phyloP scores from a whole-genome alignment of 2,113 vertebrate species.

The Larimichthys crocea region DNA sequence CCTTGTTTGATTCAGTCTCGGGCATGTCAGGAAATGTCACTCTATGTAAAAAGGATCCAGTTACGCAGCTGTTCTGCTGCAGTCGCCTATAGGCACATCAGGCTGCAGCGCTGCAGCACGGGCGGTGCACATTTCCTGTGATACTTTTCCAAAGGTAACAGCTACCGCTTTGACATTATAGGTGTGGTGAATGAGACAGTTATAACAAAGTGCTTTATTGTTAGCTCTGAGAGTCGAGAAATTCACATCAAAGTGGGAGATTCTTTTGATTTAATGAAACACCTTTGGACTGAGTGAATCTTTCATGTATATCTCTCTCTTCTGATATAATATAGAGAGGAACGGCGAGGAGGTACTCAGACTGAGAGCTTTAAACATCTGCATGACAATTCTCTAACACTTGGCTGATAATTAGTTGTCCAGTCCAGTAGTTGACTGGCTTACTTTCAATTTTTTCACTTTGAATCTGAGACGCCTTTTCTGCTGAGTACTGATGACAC shows the following conservation, averaged over 20 bases:
- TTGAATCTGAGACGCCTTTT: constrained; percentile 22
- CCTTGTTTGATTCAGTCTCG: constrained; percentile 40
- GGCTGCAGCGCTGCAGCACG: constrained; percentile 1
- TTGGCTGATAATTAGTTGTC: neutral
- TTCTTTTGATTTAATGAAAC: neutral
- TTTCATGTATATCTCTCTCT: neutral
- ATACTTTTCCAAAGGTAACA: neutral
- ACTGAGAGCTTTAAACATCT: neutral
- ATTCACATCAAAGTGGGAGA: neutral
- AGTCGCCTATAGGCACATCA: neutral
- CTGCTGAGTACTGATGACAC: constrained; percentile 22
- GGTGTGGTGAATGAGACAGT: neutral
- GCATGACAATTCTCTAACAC: neutral
- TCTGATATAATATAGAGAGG: neutral
- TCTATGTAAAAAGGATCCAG: constrained; percentile 24
- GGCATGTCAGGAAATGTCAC: constrained; percentile 54
- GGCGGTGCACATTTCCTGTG: constrained; percentile 19
- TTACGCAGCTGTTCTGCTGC: neutral
- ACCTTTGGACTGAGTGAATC: neutral
- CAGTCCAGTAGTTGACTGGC: neutral
- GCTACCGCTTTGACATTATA: neutral
- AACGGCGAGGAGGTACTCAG: neutral
- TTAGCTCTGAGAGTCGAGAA: neutral
- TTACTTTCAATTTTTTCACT: neutral
- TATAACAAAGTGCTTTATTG: neutral